Percentiles rank a stretch among this genome's conserved stretches.
These are phyloP conservation scores for Sapayoa aenigma DNA, from an alignment of 2,113 vertebrate genomes.

Conservation along the genomic window DNA sequence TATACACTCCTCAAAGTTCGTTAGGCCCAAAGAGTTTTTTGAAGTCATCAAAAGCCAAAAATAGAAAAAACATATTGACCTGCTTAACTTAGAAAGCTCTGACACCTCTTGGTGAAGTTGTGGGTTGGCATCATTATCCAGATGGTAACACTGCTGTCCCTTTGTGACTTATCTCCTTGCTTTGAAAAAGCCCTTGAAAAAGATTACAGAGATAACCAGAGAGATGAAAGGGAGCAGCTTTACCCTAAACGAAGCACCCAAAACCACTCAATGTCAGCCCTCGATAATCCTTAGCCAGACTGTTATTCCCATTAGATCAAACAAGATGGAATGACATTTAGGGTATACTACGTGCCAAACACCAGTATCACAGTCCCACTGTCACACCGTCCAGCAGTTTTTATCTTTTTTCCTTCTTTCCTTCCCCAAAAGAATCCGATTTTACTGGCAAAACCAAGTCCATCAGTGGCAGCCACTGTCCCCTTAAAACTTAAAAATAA, in stretches of 20 bases:
- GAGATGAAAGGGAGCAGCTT: conserved; percentile 29
- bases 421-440: neutral
- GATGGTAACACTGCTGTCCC: conserved; percentile 30
- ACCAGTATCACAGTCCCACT: neutral
- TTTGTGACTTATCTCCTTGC: conserved; percentile 3
- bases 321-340: conserved; percentile 1
- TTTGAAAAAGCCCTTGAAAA: conserved; percentile 35
- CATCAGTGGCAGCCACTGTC: neutral
- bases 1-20: neutral
- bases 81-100: conserved; percentile 38
- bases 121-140: conserved; percentile 31
- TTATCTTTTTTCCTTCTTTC: neutral
- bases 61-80: conserved; percentile 7
- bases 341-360: neutral
- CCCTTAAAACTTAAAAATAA: neutral
- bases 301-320: conserved; percentile 20
- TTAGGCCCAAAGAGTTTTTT: neutral
- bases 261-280: neutral
- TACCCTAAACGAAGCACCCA: neutral
- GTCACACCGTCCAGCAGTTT: neutral
- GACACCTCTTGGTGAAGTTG: conserved; percentile 21
- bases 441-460: neutral
- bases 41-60: conserved; percentile 8
- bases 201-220: conserved; percentile 34
- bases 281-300: conserved; percentile 5